phyloP scores from a whole-genome alignment of 2,888 invertebrate genomes.

The Parelbella ahira region DNA sequence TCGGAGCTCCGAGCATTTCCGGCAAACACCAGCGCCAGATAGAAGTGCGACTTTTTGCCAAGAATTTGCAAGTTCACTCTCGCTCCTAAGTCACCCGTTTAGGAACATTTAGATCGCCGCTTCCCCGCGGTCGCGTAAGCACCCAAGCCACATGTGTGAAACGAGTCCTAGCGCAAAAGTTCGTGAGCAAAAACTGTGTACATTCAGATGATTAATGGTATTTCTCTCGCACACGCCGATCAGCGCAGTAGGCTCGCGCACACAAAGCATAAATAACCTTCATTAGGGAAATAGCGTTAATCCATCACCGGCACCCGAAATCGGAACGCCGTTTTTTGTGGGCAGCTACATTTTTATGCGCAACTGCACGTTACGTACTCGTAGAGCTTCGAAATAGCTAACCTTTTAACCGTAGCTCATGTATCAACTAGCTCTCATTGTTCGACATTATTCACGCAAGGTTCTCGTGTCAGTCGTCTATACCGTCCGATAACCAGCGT shows the following conservation, averaged over 20 bases:
- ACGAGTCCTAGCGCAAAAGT: slow-evolving; percentile 20
- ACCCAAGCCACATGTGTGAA: slow-evolving; percentile 18
- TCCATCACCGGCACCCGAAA: slow-evolving; percentile 20
- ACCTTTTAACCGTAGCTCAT: too few relatives aligned
- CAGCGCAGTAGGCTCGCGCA: slow-evolving; percentile 11
- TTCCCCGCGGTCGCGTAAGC: slow-evolving; percentile 7
- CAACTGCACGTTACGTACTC: slow-evolving; percentile 1
- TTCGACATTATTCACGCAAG: too few relatives aligned
- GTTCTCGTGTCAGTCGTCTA: too few relatives aligned
- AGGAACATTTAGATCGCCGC: slow-evolving; percentile 6
- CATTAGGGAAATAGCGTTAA: slow-evolving; percentile 22
- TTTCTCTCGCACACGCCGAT: slow-evolving; percentile 15
- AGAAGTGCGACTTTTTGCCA: slow-evolving; percentile 6
- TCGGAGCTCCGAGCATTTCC: slow-evolving; percentile 13
- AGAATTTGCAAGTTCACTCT: slow-evolving; percentile 11
- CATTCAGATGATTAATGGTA: slow-evolving; percentile 22
- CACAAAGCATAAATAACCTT: slow-evolving; percentile 23
- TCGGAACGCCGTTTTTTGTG: slow-evolving; percentile 20
- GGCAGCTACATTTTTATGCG: slow-evolving; percentile 9
- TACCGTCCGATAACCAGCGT: too few relatives aligned
- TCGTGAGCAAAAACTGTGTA: slow-evolving; percentile 17
- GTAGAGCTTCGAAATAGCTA: too few relatives aligned
- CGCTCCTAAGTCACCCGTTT: too few relatives aligned
- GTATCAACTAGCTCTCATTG: too few relatives aligned
- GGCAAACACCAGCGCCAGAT: slow-evolving; percentile 2